Evolutionary conservation across 2,888 invertebrate species (phyloP), one percentile per base, ranked within the genome.

Genomic region (Yponomeuta cagnagella): DNA sequence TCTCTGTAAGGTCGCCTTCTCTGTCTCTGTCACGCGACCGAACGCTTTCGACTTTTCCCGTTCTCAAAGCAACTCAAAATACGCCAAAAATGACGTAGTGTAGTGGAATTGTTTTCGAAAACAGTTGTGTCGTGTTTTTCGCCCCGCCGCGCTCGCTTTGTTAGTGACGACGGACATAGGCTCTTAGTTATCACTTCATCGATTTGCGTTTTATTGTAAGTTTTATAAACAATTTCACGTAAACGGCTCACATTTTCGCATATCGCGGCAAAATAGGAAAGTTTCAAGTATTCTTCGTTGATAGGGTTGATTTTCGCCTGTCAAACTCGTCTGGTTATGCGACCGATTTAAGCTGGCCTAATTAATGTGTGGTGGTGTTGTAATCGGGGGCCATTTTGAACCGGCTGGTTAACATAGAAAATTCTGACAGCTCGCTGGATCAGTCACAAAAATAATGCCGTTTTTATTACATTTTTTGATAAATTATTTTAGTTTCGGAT

Each of bases 391-490:
- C 65, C 75, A 74, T 67, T 69, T 70, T 23, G 33, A 70, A 70
- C 12, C 75, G 73, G 80, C 72, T 80, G 87, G 75, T 74, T 86
- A 84, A 77, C 78, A 81, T 82, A 89, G 89, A 90, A 91, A 91
- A 88, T 88, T 90, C 86, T 92, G 91, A 90, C 91, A 91, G 90
- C 80, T 89, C 85, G 80, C 48, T 30, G 70, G 33, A 30, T 82
- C 87, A 83, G 89, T 88, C 87, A 88, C 85, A 82, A 86, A 88
- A 90, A 91, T 91, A 88, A 92, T 92, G 91, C 88, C 88, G 89
- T 90, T 91, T 91, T 90, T 92, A 92, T 90, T 92, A 90, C 85
- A 91, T 89, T 90, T 92, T 92, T 92, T 90, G 91, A 90, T 91
- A 90, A 91, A 91, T 90, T 88, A 88, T 90, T 87, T 84, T 87